Conservation (phyloP, 2,113 vertebrate species). For the Heteronetta atricapilla region DNA sequence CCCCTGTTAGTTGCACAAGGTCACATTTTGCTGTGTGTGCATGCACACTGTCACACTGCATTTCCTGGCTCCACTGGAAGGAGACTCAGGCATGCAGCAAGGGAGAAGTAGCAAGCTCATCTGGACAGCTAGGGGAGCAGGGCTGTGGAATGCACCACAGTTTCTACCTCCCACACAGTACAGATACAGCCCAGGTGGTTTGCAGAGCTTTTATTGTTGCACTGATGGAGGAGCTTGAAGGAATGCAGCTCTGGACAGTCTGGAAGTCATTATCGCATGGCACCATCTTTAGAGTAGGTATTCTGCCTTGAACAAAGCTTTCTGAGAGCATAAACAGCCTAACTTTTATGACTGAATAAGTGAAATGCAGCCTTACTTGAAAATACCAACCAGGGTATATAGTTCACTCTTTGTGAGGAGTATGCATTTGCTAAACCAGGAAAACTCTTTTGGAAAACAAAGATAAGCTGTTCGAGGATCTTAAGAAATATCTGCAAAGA, state of each 20-base stretch:
- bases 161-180: conserved; percentile 41
- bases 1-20: background rate
- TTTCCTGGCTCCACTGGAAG: background rate
- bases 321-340: background rate
- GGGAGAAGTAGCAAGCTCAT: background rate
- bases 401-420: background rate
- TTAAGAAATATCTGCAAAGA: background rate
- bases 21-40: background rate
- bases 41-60: background rate
- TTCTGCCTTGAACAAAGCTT: background rate
- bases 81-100: background rate
- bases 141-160: background rate
- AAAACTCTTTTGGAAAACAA: background rate
- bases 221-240: conserved; percentile 32
- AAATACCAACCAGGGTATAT: background rate
- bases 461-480: background rate
- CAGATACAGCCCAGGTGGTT: conserved; percentile 63
- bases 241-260: conserved; percentile 37
- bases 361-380: background rate
- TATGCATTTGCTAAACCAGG: background rate
- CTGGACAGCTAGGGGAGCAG: background rate
- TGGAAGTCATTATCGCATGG: conserved; percentile 52
- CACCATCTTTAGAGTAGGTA: background rate
- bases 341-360: background rate
- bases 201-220: background rate